A percentile compares a stretch with the other conserved stretches of the same genome.
Conservation (phyloP, 2,113 vertebrate genomes). For the Podilymbus podiceps region DNA sequence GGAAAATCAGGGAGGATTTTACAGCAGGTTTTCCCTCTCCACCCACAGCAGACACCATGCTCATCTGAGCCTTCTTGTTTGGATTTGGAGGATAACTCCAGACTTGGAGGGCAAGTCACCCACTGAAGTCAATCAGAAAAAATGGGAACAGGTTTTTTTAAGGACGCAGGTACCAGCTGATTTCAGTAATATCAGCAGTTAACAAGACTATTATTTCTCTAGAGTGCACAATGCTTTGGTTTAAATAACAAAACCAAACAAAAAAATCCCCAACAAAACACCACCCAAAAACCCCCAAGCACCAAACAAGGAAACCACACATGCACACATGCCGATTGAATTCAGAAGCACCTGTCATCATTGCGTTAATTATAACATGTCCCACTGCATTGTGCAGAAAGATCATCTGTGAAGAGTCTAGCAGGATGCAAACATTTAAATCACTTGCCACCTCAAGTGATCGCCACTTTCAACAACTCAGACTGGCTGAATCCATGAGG, state of each 20-base stretch:
- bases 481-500: background rate
- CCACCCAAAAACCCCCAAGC: background rate
- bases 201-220: background rate
- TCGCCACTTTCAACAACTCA: background rate
- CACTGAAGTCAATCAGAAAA: background rate
- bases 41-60: background rate
- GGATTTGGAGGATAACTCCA: background rate
- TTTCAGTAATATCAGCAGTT: background rate
- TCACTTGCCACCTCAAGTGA: background rate
- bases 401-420: background rate
- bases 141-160: background rate
- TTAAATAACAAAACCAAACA: background rate
- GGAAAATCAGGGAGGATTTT: background rate
- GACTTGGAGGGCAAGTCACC: background rate
- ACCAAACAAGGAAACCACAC: background rate
- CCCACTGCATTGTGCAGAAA: background rate
- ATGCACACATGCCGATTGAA: background rate
- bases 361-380: background rate
- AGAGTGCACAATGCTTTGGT: background rate
- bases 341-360: background rate
- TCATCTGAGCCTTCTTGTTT: background rate
- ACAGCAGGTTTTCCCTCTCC: background rate
- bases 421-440: slow-evolving; percentile 21
- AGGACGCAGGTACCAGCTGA: background rate
- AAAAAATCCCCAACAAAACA: too few species aligned